Percentiles rank a stretch among this genome's conserved stretches.
Conservation (phyloP, 2,113 vertebrate species). For the Cricetomys ansorgei region DNA sequence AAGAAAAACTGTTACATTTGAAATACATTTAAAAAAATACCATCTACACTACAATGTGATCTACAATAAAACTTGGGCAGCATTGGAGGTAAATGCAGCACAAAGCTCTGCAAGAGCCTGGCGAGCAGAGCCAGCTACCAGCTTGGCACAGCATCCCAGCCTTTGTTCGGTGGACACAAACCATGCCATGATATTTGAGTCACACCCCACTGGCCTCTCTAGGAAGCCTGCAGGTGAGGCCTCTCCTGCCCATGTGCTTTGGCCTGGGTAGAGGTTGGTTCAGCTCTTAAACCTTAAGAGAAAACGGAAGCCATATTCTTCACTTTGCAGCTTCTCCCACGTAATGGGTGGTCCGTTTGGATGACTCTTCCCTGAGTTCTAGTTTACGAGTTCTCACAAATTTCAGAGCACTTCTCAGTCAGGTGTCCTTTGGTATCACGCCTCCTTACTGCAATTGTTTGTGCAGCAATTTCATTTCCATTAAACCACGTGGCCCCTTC, state of each 20-base stretch:
- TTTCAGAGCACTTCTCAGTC: slow-evolving; percentile 28
- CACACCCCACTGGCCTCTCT: background rate
- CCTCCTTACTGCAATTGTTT: background rate
- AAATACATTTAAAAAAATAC: too few species aligned
- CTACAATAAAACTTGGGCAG: background rate
- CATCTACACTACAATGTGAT: background rate
- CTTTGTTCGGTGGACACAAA: background rate
- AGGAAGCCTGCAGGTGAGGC: background rate
- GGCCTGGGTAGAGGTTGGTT: background rate
- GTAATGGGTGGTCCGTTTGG: background rate
- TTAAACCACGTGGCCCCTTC: background rate
- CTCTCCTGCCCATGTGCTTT: background rate
- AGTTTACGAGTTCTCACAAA: slow-evolving; percentile 14
- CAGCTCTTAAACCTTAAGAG: background rate
- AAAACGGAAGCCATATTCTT: background rate
- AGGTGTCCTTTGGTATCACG: background rate
- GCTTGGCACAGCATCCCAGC: accelerated
- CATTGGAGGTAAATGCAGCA: background rate
- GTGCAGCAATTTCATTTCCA: background rate
- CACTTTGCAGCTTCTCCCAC: background rate
- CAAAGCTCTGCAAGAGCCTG: background rate
- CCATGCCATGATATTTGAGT: background rate
- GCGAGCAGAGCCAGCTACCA: background rate
- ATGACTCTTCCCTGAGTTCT: background rate
- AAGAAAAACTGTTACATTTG: too few species aligned